Evolutionary conservation across 2,888 invertebrate species (phyloP), one percentile per base, ranked within the genome.

Genomic region (Stegophylla sp.): DNA sequence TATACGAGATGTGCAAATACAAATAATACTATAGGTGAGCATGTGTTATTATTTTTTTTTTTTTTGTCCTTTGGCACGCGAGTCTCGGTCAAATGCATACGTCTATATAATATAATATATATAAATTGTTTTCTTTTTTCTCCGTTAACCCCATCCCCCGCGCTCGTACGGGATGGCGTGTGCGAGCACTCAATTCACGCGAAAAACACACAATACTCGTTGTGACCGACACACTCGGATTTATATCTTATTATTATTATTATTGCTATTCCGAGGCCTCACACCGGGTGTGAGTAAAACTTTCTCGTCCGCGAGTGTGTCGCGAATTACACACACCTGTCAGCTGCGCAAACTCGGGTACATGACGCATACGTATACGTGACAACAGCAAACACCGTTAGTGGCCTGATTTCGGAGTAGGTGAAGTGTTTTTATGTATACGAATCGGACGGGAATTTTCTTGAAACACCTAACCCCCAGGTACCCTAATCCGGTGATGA

Each of bases 251-350:
- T 53, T 53, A 53, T 53, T n/a, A 23, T 53, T 10, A 12, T 56
- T 20, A 20, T 53, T n/a, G 20, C 10, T 4, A 10, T 23, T 23
- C 10, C 20, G 53, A 1, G 61, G 61, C 28, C 61, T 17, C 69
- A 53, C 69, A 69, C 69, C 69, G 51, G 69, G 69, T 51, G 69
- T 51, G 69, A 51, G 69, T 51, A 69, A 69, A 69, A 69, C 69
- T 69, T 69, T 28, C 69, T 69, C 9, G 51, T 28, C 48, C 13
- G 61, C n/a, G n/a, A n/a, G n/a, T n/a, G n/a, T n/a, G n/a, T n/a
- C n/a, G n/a, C n/a, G n/a, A n/a, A n/a, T n/a, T n/a, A n/a, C n/a
- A n/a, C n/a, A 59, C 74, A 74, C 74, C 74, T 74, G 74, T 63
- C 63, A 63, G 45, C 74, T 28, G 59, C 45, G 5, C 28, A 17